Conservation (phyloP, 2,113 vertebrate species). For the Myotis yumanensis region DNA sequence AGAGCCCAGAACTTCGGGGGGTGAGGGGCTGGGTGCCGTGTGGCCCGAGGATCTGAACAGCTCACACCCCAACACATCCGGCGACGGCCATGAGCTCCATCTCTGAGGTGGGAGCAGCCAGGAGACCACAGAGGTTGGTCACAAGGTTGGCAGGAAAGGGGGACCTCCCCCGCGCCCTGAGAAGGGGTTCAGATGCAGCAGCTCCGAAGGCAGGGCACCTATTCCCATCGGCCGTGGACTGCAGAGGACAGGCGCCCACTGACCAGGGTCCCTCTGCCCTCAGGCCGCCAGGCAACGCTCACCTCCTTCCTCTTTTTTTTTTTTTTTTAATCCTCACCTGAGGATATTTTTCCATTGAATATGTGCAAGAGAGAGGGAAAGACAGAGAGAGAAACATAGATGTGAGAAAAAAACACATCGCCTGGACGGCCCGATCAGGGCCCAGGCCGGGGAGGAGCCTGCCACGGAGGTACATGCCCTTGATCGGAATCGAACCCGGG, state of each 20-base stretch:
- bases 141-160: neutral
- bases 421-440: no score
- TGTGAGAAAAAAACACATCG: no score
- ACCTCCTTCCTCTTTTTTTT: conserved; percentile 86
- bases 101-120: neutral
- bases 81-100: accelerated
- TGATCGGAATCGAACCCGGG: no score
- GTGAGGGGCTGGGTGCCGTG: no score
- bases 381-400: no score
- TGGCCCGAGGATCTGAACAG: neutral
- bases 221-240: no score
- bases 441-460: no score
- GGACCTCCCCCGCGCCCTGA: neutral
- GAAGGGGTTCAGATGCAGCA: accelerated
- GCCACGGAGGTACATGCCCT: no score
- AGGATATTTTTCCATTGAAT: no score
- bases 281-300: conserved; percentile 11
- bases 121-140: accelerated
- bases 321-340: no score
- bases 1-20: no score
- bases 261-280: accelerated
- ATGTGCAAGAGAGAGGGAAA: no score
- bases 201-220: accelerated
- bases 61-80: accelerated
- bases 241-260: accelerated